A percentile compares a stretch with the other conserved stretches of the same genome.
These are phyloP conservation scores for Noctilio leporinus DNA, from an alignment of 2,113 vertebrate species.

Conservation along the genomic window DNA sequence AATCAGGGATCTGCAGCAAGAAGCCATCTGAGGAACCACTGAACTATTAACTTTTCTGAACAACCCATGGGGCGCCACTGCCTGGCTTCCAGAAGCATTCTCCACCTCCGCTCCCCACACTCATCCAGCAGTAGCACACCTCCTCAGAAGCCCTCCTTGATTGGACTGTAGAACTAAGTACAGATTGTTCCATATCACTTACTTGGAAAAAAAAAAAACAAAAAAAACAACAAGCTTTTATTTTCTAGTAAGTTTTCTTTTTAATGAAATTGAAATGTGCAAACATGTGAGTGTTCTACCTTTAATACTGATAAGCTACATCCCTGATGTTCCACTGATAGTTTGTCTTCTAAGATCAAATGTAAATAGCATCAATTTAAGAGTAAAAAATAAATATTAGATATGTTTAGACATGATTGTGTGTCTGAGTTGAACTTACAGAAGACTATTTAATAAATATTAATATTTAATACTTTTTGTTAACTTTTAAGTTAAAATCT, in stretches of 20 bases:
- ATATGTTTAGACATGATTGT: constrained; percentile 69
- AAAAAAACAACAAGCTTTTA: constrained; percentile 52
- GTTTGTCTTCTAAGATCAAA: constrained; percentile 71
- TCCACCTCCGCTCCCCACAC: constrained; percentile 1
- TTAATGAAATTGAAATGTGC: constrained; percentile 65
- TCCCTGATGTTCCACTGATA: constrained; percentile 24
- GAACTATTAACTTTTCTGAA: constrained; percentile 65
- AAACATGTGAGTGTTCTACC: constrained; percentile 58
- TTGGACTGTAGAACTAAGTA: constrained; percentile 57
- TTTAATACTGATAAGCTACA: constrained; percentile 71
- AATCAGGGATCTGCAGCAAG: neutral
- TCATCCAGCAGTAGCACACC: neutral
- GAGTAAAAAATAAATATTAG: constrained; percentile 74
- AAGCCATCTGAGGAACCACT: constrained; percentile 21
- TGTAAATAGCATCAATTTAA: constrained; percentile 80
- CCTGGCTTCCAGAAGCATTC: constrained; percentile 43
- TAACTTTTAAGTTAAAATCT: neutral
- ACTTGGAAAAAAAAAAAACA: no score
- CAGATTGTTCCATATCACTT: constrained; percentile 26
- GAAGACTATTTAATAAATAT: neutral
- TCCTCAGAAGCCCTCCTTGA: constrained; percentile 23
- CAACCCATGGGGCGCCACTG: constrained; percentile 34
- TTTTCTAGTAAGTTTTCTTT: constrained; percentile 68
- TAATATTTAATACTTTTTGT: neutral
- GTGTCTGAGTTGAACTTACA: neutral